Evolutionary conservation across 2,113 vertebrate species (phyloP).

Genomic region (Dendrocopos noguchii): DNA sequence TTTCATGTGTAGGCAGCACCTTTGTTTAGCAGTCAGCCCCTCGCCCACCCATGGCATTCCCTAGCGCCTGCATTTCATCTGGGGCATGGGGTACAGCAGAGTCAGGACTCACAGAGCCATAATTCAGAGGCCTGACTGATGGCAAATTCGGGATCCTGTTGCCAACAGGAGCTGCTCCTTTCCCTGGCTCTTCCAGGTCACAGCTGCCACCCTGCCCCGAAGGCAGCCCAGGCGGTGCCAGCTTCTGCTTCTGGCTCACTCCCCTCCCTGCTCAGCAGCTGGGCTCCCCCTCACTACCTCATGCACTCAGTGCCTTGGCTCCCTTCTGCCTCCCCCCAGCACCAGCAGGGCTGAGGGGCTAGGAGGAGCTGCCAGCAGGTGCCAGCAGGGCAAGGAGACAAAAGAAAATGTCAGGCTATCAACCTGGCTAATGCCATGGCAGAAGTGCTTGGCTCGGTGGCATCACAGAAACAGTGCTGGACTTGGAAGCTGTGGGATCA

Average conservation of each 20-base stretch:
- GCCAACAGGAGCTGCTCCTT: neutral
- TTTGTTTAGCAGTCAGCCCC: neutral
- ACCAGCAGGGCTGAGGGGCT: neutral
- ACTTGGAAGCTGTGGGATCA: neutral
- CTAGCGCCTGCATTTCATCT: neutral
- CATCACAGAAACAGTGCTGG: neutral
- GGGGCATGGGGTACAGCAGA: fast-evolving
- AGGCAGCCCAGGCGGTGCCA: neutral
- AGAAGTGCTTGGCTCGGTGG: fast-evolving
- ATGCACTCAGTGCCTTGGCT: neutral
- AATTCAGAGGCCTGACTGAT: neutral
- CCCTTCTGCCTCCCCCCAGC: neutral
- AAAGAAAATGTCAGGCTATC: neutral
- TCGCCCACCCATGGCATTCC: neutral
- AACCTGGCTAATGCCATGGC: neutral
- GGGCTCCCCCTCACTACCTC: neutral
- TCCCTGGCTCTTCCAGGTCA: neutral
- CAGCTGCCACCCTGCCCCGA: neutral
- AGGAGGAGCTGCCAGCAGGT: neutral
- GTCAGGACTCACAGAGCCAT: neutral
- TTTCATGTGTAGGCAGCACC: neutral
- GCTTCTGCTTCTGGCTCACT: neutral
- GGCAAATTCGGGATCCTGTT: fast-evolving
- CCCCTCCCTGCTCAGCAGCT: neutral
- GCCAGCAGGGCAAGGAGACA: neutral